phyloP scores from a whole-genome alignment of 2,888 invertebrate species.

The Zygothrica quintamaculata region DNA sequence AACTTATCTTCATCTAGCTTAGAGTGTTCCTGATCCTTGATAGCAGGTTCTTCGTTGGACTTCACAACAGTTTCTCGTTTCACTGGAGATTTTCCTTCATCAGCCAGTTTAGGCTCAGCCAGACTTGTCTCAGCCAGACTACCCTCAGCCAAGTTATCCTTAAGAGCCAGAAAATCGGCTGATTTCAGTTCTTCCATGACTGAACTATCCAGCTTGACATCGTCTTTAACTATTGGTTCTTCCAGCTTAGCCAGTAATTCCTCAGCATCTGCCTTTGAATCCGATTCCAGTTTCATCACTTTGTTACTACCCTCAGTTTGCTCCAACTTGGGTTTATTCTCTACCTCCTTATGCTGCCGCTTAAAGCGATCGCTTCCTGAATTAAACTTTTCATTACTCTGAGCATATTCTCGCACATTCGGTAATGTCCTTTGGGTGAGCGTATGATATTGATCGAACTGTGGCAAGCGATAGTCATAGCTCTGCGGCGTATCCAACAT shows the following conservation, averaged over 20 bases:
- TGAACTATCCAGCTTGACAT: neutral
- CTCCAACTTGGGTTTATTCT: neutral
- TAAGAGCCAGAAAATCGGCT: too few species aligned
- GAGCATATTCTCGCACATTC: slow-evolving; percentile 41
- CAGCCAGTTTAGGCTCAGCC: too few species aligned
- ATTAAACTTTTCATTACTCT: slow-evolving; percentile 26
- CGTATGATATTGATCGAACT: slow-evolving; percentile 36
- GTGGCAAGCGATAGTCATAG: slow-evolving; percentile 52
- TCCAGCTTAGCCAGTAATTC: neutral
- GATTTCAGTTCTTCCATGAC: slow-evolving; percentile 4
- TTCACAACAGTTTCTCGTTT: too few species aligned
- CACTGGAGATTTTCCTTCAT: too few species aligned
- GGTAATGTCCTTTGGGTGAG: slow-evolving; percentile 32
- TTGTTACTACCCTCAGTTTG: neutral
- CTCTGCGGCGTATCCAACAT: slow-evolving; percentile 42
- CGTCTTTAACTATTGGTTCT: slow-evolving; percentile 3
- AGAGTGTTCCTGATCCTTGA: slow-evolving; percentile 7
- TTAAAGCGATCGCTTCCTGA: slow-evolving; percentile 36
- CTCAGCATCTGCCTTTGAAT: neutral
- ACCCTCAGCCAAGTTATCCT: too few species aligned
- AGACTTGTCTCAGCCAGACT: too few species aligned
- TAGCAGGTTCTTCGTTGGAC: too few species aligned
- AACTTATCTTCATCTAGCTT: neutral
- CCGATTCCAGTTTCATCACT: neutral
- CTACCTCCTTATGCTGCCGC: neutral